These are phyloP conservation scores for Drosophila ohnishii DNA, from an alignment of 1,140 invertebrate species.

Conservation along the genomic window DNA sequence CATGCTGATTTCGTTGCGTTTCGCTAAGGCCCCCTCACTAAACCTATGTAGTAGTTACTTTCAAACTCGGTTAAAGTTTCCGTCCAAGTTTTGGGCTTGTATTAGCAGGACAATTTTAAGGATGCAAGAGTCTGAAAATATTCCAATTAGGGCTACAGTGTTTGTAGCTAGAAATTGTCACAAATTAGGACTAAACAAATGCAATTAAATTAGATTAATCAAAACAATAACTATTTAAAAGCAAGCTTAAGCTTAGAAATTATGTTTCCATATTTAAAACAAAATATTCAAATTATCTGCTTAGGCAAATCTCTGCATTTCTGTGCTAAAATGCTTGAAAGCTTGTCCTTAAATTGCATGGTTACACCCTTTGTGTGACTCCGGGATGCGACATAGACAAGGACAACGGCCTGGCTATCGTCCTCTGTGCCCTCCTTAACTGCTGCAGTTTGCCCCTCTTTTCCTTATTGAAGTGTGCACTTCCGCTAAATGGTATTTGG, in stretches of 20 bases:
- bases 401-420: constrained; percentile 46
- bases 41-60: constrained; percentile 21
- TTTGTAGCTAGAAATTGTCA: constrained; percentile 13
- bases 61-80: constrained; percentile 48
- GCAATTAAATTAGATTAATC: neutral
- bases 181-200: neutral
- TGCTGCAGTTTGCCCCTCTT: constrained; percentile 45
- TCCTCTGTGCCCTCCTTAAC: constrained; percentile 42
- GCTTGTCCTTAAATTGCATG: constrained; percentile 36
- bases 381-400: constrained; percentile 40
- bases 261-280: neutral
- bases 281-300: constrained; percentile 12
- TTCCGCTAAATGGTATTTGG: constrained; percentile 78
- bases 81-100: constrained; percentile 53
- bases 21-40: constrained; percentile 16
- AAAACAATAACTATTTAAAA: neutral
- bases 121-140: constrained; percentile 34
- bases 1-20: constrained; percentile 69
- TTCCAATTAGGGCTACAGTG: constrained; percentile 63
- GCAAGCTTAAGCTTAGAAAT: neutral
- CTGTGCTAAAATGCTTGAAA: constrained; percentile 40
- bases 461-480: constrained; percentile 74
- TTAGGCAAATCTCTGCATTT: neutral
- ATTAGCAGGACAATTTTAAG: constrained; percentile 58
- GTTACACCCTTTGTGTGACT: constrained; percentile 41